Base-by-base conservation (phyloP, 2,797 vertebrate genomes). In the Phoebastria nigripes region DNA sequence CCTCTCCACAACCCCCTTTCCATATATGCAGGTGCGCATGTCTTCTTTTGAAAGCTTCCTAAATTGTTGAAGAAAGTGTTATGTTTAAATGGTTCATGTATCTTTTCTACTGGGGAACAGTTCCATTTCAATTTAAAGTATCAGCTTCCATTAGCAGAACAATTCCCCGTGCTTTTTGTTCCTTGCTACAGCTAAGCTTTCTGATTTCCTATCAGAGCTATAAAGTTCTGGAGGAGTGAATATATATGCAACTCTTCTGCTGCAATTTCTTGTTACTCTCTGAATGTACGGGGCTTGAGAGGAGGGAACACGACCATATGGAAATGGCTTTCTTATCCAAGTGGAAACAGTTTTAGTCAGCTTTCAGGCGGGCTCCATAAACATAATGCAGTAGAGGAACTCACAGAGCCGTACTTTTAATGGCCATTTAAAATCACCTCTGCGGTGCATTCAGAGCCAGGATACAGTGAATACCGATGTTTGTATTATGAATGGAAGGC, bases 401-500 rank as follows among this genome's bases (percentile, higher is more conserved):
- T 92, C 58, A 66, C 54, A 71, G 52, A 85, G 37, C 47, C 33
- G 9, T 79, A 37, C 70, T 74, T 74, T 96, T 82, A 79, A 79
- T 93, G 82, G 41, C 82, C 88, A 83, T 78, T 78, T 94, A 74
- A 91, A 95, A 96, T 96, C 90, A 74, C 89, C 59, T 95, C 88
- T 87, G 63, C 42, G 33, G 44, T 59, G 47, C 51, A 44, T 90
- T 69, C 66, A 55, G 83, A 93, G 49, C 62, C 78, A 92, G 42
- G 87, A 51, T 87, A 92, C 74, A 83, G 62, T 46, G 82, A 96
- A 93, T 72, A 89, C 35, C 6, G 6, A 63, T 81, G 59, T 69
- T 95, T 92, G 49, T 52, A 19, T 87, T 97, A 69, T 85, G 77
- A 88, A 69, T 94, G 62, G 63, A 90, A 95, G 65, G 92, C 62